Percentiles rank a stretch among this genome's conserved stretches.
phyloP scores from a whole-genome alignment of 92 coral and sea anemone genomes.

The Porites cylindrica region DNA sequence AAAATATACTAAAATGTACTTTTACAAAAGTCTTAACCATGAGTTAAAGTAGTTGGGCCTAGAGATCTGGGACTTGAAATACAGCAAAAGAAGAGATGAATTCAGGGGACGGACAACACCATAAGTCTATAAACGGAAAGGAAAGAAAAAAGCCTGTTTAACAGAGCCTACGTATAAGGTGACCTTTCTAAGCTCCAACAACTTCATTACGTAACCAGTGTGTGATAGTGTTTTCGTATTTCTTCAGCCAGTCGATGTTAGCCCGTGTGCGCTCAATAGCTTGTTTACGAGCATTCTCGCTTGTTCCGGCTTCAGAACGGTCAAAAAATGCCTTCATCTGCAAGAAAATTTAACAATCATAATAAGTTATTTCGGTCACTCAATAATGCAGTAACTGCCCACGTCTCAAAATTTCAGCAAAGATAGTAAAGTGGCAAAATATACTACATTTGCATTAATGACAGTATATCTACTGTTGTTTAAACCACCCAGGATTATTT shows the following conservation, averaged over 20 bases:
- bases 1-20: too few relatives aligned
- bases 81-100: background rate
- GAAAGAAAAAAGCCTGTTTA: background rate
- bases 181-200: constrained; percentile 24
- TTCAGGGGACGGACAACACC: background rate
- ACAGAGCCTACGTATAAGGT: background rate
- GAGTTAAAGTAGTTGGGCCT: too few relatives aligned
- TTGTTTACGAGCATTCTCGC: constrained; percentile 84
- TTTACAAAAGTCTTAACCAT: too few relatives aligned
- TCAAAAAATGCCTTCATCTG: constrained; percentile 89
- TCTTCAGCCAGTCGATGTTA: constrained; percentile 90
- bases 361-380: background rate
- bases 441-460: too few relatives aligned
- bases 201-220: constrained; percentile 52
- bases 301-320: constrained; percentile 83
- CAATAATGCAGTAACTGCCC: background rate
- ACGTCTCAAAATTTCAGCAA: background rate
- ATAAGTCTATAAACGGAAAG: background rate
- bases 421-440: background rate
- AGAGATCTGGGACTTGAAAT: background rate
- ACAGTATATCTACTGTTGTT: too few relatives aligned
- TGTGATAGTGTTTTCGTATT: constrained; percentile 73
- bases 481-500: too few relatives aligned
- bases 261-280: constrained; percentile 88
- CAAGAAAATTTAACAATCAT: background rate